Evolutionary conservation across 1,140 invertebrate species (phyloP).

Genomic region (Drosophila funebris): DNA sequence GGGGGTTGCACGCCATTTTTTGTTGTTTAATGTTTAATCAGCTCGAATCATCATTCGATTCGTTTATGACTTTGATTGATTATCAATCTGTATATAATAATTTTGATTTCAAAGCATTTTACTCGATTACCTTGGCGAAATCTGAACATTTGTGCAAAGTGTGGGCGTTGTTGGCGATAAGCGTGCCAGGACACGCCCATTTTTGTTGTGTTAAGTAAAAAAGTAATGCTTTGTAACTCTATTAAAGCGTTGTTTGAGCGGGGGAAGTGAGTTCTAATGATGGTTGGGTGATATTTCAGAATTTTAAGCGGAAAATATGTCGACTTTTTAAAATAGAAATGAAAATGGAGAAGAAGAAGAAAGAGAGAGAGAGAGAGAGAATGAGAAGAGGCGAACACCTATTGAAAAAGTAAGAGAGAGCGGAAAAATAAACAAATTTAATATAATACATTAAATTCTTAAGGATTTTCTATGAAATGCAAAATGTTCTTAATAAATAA

Average conservation of each 20-base stretch:
- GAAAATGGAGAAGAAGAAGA: too few relatives aligned
- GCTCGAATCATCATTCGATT: constrained; percentile 42
- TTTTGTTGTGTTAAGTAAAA: too few relatives aligned
- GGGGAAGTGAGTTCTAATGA: not conserved
- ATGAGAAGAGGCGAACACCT: too few relatives aligned
- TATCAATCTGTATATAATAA: constrained; percentile 68
- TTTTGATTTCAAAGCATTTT: constrained; percentile 13
- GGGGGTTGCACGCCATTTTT: constrained; percentile 61
- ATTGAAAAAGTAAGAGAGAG: too few relatives aligned
- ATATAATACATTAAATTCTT: too few relatives aligned
- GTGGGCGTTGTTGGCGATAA: constrained; percentile 60
- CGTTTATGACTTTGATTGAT: constrained; percentile 83
- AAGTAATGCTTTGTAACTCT: not conserved
- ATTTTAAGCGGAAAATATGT: not conserved
- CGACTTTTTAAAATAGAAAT: not conserved
- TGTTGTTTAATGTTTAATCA: constrained; percentile 53
- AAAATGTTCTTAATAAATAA: too few relatives aligned
- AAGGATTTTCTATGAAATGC: too few relatives aligned
- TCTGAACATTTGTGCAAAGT: constrained; percentile 69
- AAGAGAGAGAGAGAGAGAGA: too few relatives aligned
- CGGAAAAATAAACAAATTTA: too few relatives aligned
- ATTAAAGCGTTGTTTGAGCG: constrained; percentile 7
- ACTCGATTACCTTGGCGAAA: constrained; percentile 25
- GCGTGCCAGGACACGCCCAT: constrained; percentile 23
- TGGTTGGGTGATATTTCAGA: not conserved